Percentiles rank a stretch among this genome's conserved stretches.
Conservation (phyloP, 2,797 vertebrate genomes). For the Lagodon rhomboides region DNA sequence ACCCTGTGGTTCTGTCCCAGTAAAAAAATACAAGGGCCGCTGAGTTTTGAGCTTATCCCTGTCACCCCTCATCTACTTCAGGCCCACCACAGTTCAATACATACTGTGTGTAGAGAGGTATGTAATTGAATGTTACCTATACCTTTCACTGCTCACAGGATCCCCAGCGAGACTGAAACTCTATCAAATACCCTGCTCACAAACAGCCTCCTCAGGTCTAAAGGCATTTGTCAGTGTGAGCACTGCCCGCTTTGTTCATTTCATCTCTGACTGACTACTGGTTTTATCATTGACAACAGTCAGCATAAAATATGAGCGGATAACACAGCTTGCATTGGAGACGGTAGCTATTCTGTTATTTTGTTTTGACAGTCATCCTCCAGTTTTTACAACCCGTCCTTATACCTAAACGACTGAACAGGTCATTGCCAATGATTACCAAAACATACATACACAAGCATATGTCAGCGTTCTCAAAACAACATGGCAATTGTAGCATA, state of each 20-base stretch:
- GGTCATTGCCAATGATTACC: too few relatives aligned
- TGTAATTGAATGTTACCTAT: constrained; percentile 74
- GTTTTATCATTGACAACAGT: constrained; percentile 3
- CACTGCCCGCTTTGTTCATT: neutral
- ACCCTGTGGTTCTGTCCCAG: constrained; percentile 19
- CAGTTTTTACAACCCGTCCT: neutral
- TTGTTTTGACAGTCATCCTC: neutral
- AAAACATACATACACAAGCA: too few relatives aligned
- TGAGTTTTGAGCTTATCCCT: constrained; percentile 59
- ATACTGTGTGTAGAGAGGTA: constrained; percentile 60
- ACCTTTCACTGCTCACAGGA: constrained; percentile 55
- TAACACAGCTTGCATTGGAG: neutral
- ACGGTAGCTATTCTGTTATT: neutral
- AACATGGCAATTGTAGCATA: too few relatives aligned
- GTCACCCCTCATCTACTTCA: constrained; percentile 66
- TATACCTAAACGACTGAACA: too few relatives aligned
- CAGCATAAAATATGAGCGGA: neutral
- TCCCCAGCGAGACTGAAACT: constrained; percentile 45
- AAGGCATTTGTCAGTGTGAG: constrained; percentile 19
- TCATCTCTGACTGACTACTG: constrained; percentile 23
- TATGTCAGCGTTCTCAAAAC: too few relatives aligned
- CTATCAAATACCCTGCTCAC: constrained; percentile 51
- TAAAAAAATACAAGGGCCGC: constrained; percentile 48
- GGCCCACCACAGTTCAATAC: constrained; percentile 58
- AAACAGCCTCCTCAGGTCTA: constrained; percentile 32